Evolutionary conservation across 2,113 vertebrate species (phyloP), one percentile per base, ranked within the genome.

Genomic region (Dasypus novemcinctus): DNA sequence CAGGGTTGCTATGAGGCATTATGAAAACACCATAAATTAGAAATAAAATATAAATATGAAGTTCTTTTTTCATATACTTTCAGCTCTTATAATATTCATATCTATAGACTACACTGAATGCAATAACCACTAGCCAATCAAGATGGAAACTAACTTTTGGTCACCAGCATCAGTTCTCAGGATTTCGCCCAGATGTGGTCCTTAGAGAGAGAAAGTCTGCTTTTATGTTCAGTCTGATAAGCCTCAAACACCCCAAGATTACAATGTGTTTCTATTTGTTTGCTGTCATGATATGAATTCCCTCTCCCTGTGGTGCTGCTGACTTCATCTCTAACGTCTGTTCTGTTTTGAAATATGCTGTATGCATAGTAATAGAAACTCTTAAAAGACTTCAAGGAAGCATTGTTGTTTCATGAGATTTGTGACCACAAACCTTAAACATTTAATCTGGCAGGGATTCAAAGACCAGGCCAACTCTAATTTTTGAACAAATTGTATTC

Each of bases 351-450:
- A 97, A 95, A 91, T 36, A 63, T 27, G 63, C 4, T 61, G 20
- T 31, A 33, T 92, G 59, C 38, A 7, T 21, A 49, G 49, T 18
- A 79, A 76, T 41, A 96, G 61, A 95, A 83, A 80, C 52, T 61
- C 54, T 38, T 46, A 86, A 91, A 85, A 87, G 66, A 8, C 15
- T 88, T 95, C 61, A 94, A 85, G 91, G 74, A 90, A 94, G 49
- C 13, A 5, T 20, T 87, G 3, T 20, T 91, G 54, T 87, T 93
- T 91, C n/a, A 64, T 96, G 86, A 94, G 66, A 78, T 93, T 68
- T 93, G 61, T 38, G 63, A 63, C 66, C 89, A 91, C 86, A 88
- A 78, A 95, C 66, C 71, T 81, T 92, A 88, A 94, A 94, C 91
- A 84, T 85, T 90, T 92, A 84, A 95, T 94, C 81, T 92, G 91